Base-by-base conservation (phyloP, 2,888 invertebrate species). In the Mythimna impura region DNA sequence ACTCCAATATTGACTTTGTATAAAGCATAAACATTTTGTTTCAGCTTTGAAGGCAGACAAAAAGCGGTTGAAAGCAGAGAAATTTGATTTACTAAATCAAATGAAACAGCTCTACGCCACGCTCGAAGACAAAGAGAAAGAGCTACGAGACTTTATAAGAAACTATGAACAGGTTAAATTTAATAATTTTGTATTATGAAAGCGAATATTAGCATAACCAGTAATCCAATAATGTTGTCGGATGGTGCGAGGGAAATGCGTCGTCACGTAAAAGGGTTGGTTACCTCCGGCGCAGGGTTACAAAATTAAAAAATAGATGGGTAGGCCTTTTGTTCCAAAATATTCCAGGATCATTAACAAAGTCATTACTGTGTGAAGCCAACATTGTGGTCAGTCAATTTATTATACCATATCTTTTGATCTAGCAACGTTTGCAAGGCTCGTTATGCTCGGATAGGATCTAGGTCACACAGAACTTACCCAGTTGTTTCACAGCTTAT, bases 61-160 rank as follows among this genome's bases (percentile, higher is more conserved):
- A 79, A 98, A 99, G 94, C 97, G 99, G 82, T 96, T 99, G 91
- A 98, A 99, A 95, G 98, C 98, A 20, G 99, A 99, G 95, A 99
- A 99, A 95, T 98, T 98, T 91, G 99, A 99, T 94, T 97, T 99
- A 82, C 96, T 99, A 86, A 98, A 98, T 91, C 99, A 99, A 96
- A 99, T 99, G 97, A 99, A 99, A 93, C 99, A 99, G 91, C 97
- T 99, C 76, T 99, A 99, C 93, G 97, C 98, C 71, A 99, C 99
- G 12, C 96, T 99, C 78, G 99, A 99, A 94, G 99, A 99, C 93
- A 99, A 99, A 95, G 99, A 99, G 92, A 98, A 98, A 88, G 99
- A 99, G 93, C 96, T 99, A 75, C 97, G 99, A 75, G 99, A 99
- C 94, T 99, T 99, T 91, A 99, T 99, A 90, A 97, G 99, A 86